Conservation (phyloP, 2,113 vertebrate genomes). For the Vulpes vulpes region DNA sequence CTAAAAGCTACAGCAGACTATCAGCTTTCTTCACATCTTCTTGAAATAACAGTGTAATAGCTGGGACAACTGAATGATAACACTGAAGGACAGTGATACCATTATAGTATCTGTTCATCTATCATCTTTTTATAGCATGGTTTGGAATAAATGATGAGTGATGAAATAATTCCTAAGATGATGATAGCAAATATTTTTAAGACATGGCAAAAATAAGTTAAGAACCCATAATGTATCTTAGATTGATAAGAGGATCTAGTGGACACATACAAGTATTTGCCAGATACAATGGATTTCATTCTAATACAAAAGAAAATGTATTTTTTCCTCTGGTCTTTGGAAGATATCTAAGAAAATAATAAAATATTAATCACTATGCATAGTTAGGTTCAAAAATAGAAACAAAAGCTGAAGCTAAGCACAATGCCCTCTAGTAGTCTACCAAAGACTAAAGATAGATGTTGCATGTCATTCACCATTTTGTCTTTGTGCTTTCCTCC, state of each 20-base stretch:
- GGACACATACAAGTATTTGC: not conserved
- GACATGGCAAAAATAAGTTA: not conserved
- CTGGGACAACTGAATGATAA: not conserved
- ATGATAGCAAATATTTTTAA: not conserved
- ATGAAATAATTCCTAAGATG: not conserved
- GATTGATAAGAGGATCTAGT: not conserved
- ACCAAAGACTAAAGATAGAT: not conserved
- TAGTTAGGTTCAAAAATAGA: not conserved
- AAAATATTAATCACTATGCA: not conserved
- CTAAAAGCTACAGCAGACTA: not conserved
- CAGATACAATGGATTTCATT: not conserved
- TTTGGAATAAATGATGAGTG: not conserved
- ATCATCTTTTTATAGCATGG: not conserved
- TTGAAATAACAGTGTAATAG: not conserved
- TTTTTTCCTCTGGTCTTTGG: not conserved
- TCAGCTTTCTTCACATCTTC: not conserved
- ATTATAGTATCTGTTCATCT: not conserved
- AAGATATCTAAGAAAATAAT: not conserved
- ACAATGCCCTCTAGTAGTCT: rapidly evolving
- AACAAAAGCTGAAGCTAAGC: not conserved
- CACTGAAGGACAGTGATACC: not conserved
- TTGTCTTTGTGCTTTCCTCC: not conserved
- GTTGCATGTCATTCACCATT: rapidly evolving
- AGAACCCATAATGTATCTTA: not conserved
- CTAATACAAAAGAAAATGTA: not conserved